phyloP scores from a whole-genome alignment of 2,797 vertebrate genomes.

The Sitta carolinensis region DNA sequence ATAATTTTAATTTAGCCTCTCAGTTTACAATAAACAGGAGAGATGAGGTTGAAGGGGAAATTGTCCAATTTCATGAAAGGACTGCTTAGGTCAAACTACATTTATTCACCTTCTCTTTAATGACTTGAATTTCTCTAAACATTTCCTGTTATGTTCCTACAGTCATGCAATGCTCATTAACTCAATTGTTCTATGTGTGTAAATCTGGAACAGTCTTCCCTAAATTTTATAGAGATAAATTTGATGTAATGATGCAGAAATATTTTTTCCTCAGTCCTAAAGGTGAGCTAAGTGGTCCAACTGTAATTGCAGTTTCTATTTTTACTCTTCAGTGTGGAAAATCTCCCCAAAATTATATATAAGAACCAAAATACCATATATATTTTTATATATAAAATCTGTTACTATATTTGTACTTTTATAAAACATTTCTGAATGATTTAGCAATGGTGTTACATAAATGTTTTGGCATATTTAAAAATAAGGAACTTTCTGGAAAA shows the following conservation, averaged over 20 bases:
- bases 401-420: not conserved
- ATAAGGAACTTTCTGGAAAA: not conserved
- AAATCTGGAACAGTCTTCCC: conserved; percentile 16
- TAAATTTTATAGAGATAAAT: not conserved
- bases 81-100: conserved; percentile 5
- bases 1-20: not conserved
- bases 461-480: not conserved
- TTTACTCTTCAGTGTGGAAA: not conserved
- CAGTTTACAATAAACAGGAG: not conserved
- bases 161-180: conserved; percentile 1
- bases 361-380: not conserved
- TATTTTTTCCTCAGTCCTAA: conserved; percentile 10
- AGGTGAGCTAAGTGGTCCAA: not conserved
- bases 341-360: not conserved
- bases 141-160: not conserved
- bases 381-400: not conserved
- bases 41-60: conserved; percentile 6
- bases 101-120: conserved; percentile 21
- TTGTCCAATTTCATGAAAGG: not conserved
- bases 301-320: not conserved
- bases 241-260: not conserved
- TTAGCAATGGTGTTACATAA: not conserved
- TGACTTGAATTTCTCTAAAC: not conserved
- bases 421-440: not conserved
- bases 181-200: not conserved